phyloP scores from a whole-genome alignment of 2,888 invertebrate genomes.

The Notodonta ziczac region DNA sequence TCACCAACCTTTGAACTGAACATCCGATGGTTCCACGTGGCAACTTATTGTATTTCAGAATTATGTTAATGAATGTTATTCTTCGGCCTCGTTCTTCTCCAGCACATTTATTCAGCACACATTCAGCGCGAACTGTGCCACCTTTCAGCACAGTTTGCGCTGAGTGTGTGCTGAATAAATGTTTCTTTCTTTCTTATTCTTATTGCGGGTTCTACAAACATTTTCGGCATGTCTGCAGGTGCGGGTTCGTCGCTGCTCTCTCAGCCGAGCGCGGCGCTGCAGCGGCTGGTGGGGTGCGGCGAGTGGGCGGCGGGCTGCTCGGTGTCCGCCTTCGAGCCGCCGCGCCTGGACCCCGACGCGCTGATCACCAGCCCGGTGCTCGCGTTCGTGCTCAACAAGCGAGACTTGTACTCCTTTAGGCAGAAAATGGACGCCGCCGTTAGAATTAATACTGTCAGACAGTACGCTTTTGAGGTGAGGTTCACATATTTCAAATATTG shows the following conservation, averaged over 20 bases:
- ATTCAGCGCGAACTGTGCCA: too few relatives aligned
- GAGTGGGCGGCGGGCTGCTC: constrained; percentile 50
- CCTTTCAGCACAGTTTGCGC: too few relatives aligned
- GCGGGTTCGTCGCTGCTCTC: constrained; percentile 92
- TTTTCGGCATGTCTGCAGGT: constrained; percentile 67
- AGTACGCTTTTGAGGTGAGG: constrained; percentile 93
- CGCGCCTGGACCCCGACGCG: constrained; percentile 77
- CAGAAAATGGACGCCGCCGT: constrained; percentile 95
- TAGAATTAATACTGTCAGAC: constrained; percentile 90
- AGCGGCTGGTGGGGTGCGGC: constrained; percentile 87
- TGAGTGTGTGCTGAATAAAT: too few relatives aligned
- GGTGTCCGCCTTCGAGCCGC: constrained; percentile 71
- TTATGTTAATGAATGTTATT: too few relatives aligned
- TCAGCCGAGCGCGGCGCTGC: constrained; percentile 94
- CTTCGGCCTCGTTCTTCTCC: too few relatives aligned
- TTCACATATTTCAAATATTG: neutral
- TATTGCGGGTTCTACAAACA: too few relatives aligned
- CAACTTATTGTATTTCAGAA: too few relatives aligned
- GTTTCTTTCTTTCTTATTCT: too few relatives aligned
- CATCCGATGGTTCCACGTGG: too few relatives aligned
- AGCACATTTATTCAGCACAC: too few relatives aligned
- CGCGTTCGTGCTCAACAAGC: constrained; percentile 93
- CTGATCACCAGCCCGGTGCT: constrained; percentile 93
- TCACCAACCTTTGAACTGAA: too few relatives aligned
- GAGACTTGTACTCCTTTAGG: constrained; percentile 93